phyloP scores from a whole-genome alignment of 2,113 vertebrate species.

The Mormoops blainvillei region DNA sequence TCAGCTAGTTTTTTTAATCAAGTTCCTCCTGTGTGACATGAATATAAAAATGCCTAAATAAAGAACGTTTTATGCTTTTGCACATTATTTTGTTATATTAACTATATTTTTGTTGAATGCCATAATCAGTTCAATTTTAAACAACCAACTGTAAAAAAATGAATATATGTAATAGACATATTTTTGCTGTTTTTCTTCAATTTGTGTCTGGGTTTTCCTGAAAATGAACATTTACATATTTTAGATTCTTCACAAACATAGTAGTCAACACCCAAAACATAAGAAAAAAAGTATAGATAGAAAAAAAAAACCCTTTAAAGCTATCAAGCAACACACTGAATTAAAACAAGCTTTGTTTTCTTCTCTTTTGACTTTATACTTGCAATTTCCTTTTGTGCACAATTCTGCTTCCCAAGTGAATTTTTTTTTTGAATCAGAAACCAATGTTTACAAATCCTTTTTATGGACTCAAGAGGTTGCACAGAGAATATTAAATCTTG shows the following conservation, averaged over 20 bases:
- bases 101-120: not conserved
- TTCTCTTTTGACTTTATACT: not conserved
- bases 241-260: not conserved
- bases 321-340: not conserved
- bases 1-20: not conserved
- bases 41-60: not conserved
- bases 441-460: conserved; percentile 27
- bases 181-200: not conserved
- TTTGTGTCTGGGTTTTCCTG: not conserved
- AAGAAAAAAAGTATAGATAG: not conserved
- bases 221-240: not conserved
- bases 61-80: not conserved
- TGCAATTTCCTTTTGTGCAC: not conserved
- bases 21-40: not conserved
- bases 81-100: not conserved
- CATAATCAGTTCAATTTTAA: conserved; percentile 6
- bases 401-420: not conserved
- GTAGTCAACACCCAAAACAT: not conserved
- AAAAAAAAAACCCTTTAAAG: not conserved
- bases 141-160: not conserved
- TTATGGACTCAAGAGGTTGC: conserved; percentile 16
- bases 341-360: not conserved
- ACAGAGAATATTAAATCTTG: conserved; percentile 15
- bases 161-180: not conserved
- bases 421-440: not conserved